Evolutionary conservation across 2,113 vertebrate genomes (phyloP), one percentile per base, ranked within the genome.

Genomic region (Arenaria interpres): DNA sequence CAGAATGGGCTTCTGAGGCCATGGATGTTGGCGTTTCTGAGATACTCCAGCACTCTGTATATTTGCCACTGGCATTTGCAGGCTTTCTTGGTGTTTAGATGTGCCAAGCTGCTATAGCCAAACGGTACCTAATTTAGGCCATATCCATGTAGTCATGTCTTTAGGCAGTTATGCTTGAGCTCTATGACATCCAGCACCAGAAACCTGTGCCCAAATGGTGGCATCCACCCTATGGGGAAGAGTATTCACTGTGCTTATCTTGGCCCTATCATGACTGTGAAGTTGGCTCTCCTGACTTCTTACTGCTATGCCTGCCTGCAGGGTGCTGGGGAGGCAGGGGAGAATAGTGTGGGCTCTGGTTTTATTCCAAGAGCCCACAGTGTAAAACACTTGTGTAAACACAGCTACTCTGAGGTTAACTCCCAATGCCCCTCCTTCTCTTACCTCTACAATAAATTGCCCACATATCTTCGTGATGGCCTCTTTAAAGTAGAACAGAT

Each of bases 401-500:
- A 75, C n/a, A 78, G 69, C 56, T 95, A 89, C 91, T 78, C 39
- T 91, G 87, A 96, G 66, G 89, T 95, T 91, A 94, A 85, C 60
- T 89, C 87, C 51, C 69, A 35, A 63, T 84, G 80, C 77, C 76
- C 76, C 91, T 90, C 80, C 64, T 95, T 57, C 80, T 95, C 69
- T 89, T 96, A 82, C 89, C 87, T 94, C 87, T 64, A 24, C 77
- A 75, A 75, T 87, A 87, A 95, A 91, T 88, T 93, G 91, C 87
- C 74, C 77, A 93, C 84, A 78, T 84, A 89, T 93, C 95, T 96
- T 97, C 77, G 69, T 94, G 91, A 96, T 87, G 77, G 84, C 85
- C 93, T 95, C 57, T 85, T 96, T 91, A 94, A 89, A 95, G 87
- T 35, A 95, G 84, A 96, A 76, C 43, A 88, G 91, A 96, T 97